phyloP scores from a whole-genome alignment of 2,113 vertebrate genomes.

The Macrotus californicus region DNA sequence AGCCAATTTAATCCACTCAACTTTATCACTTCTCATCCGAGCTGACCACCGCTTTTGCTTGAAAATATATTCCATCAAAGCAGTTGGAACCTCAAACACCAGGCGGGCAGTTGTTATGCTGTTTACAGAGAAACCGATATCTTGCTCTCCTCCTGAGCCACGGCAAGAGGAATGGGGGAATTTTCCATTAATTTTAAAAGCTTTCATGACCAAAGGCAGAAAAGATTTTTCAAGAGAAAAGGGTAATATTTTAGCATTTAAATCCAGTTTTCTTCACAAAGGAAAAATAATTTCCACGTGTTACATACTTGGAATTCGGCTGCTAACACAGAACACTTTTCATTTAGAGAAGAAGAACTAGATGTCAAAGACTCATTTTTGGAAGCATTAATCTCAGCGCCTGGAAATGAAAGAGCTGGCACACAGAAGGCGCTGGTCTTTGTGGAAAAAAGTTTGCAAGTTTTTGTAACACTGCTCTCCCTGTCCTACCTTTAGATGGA shows the following conservation, averaged over 20 bases:
- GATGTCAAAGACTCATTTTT: background rate
- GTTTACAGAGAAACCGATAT: background rate
- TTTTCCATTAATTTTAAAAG: slow-evolving; percentile 30
- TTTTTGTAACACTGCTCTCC: background rate
- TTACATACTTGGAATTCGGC: background rate
- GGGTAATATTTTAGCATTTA: slow-evolving; percentile 14
- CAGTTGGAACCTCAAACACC: background rate
- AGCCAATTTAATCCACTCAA: background rate
- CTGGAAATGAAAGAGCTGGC: background rate
- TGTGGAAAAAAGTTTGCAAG: background rate
- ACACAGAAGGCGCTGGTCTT: background rate
- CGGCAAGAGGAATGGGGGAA: background rate
- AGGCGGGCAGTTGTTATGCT: background rate
- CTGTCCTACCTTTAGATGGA: background rate
- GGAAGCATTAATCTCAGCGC: background rate
- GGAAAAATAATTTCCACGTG: slow-evolving; percentile 20
- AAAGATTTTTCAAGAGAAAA: slow-evolving; percentile 31
- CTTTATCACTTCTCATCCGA: slow-evolving; percentile 24
- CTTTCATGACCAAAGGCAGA: background rate
- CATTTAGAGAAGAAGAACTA: background rate
- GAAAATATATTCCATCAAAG: background rate
- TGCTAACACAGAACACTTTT: background rate
- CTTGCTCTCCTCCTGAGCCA: background rate
- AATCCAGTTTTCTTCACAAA: slow-evolving; percentile 16
- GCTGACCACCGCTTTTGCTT: slow-evolving; percentile 14